Evolutionary conservation across 2,113 vertebrate species (phyloP).

Genomic region (Octodon degus): DNA sequence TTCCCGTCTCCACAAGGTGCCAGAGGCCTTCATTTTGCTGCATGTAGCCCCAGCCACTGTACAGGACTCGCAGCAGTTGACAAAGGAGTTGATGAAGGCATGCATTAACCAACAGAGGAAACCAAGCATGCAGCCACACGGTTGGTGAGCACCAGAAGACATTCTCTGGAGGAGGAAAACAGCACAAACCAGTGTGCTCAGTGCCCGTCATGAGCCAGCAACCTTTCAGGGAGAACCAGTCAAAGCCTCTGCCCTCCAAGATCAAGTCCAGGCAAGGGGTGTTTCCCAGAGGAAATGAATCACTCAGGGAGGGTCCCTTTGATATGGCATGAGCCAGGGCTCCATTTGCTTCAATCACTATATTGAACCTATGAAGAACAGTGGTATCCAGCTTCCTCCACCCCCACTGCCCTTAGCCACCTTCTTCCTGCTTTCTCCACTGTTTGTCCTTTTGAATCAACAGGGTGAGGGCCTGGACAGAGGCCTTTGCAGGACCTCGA

Average conservation of each 20-base stretch:
- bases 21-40: background rate
- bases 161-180: background rate
- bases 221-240: background rate
- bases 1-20: background rate
- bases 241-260: conserved; percentile 33
- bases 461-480: background rate
- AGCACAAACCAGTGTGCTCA: background rate
- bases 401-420: no score
- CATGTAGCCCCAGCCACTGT: background rate
- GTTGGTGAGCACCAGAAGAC: background rate
- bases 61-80: background rate
- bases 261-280: conserved; percentile 76
- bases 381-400: background rate
- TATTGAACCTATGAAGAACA: conserved; percentile 63
- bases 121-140: background rate
- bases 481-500: background rate
- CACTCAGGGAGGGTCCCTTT: conserved; percentile 75
- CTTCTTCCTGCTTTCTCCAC: background rate
- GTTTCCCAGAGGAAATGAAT: conserved; percentile 79
- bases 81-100: background rate
- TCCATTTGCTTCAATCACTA: conserved; percentile 75
- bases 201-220: background rate
- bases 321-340: conserved; percentile 68
- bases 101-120: background rate
- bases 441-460: background rate